Base-by-base conservation (phyloP, 2,113 vertebrate species). In the Notarius quadriscutis region DNA sequence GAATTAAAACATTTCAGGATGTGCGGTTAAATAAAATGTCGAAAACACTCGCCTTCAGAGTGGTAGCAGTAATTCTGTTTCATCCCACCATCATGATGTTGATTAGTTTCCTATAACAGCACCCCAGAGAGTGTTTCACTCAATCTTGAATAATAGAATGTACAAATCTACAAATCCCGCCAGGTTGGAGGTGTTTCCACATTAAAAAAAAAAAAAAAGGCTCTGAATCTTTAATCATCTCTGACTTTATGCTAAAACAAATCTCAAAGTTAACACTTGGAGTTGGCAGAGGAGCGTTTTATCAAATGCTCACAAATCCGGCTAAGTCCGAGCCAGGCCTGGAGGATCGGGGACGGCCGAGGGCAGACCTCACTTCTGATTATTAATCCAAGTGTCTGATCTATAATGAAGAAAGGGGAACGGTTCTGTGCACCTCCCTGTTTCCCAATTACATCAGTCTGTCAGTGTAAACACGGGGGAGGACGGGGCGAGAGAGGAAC, bases 381-480 rank as follows among this genome's bases (percentile, higher is more conserved):
- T 74, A 63, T 84, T 74, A 90, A 77, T 65, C 48, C 84, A 87
- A 92, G 89, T 89, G 88, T 87, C 88, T 91, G 86, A 87, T 81
- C 81, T 65, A 92, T 92, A 92, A 93, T 91, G 55, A 81, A 89
- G 81, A 65, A 57, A 57, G 22, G 67, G 82, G 20, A 88, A 89
- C 67, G 77, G 88, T 88, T 92, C 91, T 91, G 88, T 89, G 85
- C 87, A 87, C 89, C 87, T 89, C 91, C 92, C 88, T 93, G 91
- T 94, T 91, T 93, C 90, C 90, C 92, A 94, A 93, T 94, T 95
- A 92, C 91, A 91, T 60, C 87, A 20, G 78, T 85, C 87, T 91
- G 30, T 92, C 90, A 93, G 93, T 92, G 91, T 92, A 91, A 91
- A 92, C 88, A 89, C 15, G 48, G 71, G 69, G 48, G 30, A 74